Conservation (phyloP, 2,888 invertebrate species). For the Trissoscelio sp. region DNA sequence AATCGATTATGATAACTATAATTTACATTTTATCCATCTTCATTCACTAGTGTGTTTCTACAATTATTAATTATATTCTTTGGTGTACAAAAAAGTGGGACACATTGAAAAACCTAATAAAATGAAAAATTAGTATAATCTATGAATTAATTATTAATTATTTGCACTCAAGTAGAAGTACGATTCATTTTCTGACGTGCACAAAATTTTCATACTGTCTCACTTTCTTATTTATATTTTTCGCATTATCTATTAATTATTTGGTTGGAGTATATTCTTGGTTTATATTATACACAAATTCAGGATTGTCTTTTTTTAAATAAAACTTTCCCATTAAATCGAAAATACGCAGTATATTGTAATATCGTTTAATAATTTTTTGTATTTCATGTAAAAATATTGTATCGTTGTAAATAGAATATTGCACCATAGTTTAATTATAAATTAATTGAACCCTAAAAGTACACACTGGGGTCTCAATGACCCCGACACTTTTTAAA, state of each 20-base stretch:
- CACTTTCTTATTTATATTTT: neutral
- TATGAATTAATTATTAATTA: no score
- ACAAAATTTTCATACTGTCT: constrained; percentile 9
- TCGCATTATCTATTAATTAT: no score
- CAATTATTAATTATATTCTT: no score
- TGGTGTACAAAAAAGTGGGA: no score
- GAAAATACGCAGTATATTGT: neutral
- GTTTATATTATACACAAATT: neutral
- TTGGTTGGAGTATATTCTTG: neutral
- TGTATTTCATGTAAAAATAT: constrained; percentile 25
- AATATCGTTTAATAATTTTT: neutral
- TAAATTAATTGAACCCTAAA: constrained; percentile 39
- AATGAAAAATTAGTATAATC: no score
- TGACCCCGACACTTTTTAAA: constrained; percentile 61
- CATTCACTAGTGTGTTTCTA: no score
- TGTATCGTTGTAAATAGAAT: constrained; percentile 56
- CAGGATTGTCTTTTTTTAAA: neutral
- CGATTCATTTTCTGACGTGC: constrained; percentile 1
- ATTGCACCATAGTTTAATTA: constrained; percentile 44
- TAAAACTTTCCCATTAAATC: neutral
- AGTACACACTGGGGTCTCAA: constrained; percentile 52
- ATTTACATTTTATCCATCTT: no score
- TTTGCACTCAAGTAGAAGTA: no score
- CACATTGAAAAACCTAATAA: no score
- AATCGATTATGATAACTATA: no score